Evolutionary conservation across 2,113 vertebrate species (phyloP).

Genomic region (Phyllostomus hastatus): DNA sequence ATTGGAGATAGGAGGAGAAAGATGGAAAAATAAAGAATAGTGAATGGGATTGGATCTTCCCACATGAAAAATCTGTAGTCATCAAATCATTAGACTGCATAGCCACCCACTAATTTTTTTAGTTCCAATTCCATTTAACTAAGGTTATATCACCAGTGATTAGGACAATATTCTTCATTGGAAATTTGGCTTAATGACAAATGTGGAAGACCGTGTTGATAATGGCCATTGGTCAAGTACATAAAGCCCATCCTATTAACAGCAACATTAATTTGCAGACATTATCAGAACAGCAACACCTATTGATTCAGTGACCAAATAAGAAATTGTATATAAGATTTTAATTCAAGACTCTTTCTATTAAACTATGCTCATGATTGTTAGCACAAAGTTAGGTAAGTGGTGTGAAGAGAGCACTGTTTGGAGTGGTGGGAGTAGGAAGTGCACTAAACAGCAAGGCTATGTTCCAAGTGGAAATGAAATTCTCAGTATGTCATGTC

Average conservation of each 20-base stretch:
- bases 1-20: neutral
- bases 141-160: neutral
- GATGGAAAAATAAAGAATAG: neutral
- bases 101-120: neutral
- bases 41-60: neutral
- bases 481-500: neutral
- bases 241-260: neutral
- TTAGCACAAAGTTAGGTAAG: neutral
- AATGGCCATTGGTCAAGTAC: neutral
- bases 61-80: neutral
- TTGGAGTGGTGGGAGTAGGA: too few species aligned
- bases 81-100: neutral
- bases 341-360: neutral
- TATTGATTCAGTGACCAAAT: neutral
- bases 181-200: neutral
- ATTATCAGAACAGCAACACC: neutral
- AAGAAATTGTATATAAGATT: neutral
- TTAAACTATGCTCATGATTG: neutral
- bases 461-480: neutral
- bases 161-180: neutral
- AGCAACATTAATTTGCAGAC: neutral
- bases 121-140: neutral
- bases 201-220: neutral
- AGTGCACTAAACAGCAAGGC: neutral
- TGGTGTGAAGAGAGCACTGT: neutral